phyloP scores from a whole-genome alignment of 1,140 invertebrate genomes.

The Cydia amplana region DNA sequence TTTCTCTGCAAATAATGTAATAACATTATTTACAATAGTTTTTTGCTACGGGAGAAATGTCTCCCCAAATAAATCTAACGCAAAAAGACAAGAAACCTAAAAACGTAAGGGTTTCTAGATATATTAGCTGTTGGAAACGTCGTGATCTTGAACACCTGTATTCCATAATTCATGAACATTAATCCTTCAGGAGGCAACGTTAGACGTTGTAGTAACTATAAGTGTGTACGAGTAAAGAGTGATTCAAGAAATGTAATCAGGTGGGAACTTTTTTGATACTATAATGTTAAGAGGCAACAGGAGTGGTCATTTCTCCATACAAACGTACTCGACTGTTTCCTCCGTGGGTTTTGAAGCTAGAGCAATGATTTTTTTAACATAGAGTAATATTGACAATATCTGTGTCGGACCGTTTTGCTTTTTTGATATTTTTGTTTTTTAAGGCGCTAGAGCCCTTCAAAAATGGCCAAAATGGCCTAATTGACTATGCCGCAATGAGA shows the following conservation, averaged over 20 bases:
- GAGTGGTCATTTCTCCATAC: too few species aligned
- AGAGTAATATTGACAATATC: too few species aligned
- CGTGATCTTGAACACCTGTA: slow-evolving; percentile 35
- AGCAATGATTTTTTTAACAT: too few species aligned
- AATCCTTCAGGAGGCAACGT: slow-evolving; percentile 57
- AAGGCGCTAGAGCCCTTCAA: too few species aligned
- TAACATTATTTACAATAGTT: slow-evolving; percentile 4
- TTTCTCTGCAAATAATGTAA: too few species aligned
- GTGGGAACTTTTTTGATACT: neutral
- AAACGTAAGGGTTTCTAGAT: neutral
- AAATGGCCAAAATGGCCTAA: too few species aligned
- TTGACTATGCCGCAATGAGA: too few species aligned
- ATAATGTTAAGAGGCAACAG: neutral
- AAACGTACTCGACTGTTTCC: too few species aligned
- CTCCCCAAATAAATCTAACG: neutral
- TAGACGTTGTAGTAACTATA: slow-evolving; percentile 50
- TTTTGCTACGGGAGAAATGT: neutral
- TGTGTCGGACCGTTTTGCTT: too few species aligned
- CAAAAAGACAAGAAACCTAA: neutral
- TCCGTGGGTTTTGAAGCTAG: too few species aligned
- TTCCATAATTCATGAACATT: slow-evolving; percentile 66
- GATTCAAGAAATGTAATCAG: neutral
- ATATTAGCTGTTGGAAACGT: neutral
- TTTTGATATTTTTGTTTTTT: too few species aligned
- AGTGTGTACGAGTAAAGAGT: neutral